Percentiles rank a stretch among this genome's conserved stretches.
These are phyloP conservation scores for Coregonus sp. DNA, from an alignment of 2,797 vertebrate genomes.

Conservation along the genomic window DNA sequence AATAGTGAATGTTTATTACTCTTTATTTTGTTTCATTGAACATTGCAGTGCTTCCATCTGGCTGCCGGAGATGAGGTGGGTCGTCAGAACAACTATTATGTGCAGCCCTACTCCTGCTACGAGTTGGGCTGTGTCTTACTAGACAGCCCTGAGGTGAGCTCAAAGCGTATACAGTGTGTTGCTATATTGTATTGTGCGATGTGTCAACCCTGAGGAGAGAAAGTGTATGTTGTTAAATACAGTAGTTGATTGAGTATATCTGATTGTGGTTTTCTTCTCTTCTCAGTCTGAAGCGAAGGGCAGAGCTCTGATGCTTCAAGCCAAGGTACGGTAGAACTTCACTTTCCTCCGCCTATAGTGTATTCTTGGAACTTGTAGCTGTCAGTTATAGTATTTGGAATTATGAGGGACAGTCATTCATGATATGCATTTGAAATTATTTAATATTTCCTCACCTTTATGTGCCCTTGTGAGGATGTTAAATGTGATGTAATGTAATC, in stretches of 20 bases:
- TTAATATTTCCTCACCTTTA: too few relatives aligned
- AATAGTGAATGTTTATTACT: not conserved
- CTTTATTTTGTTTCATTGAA: not conserved
- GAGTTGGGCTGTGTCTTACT: slow-evolving; percentile 93
- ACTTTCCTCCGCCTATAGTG: not conserved
- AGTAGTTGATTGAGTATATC: not conserved
- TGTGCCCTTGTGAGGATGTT: not conserved
- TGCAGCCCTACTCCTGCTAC: slow-evolving; percentile 96
- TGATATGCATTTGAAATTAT: not conserved
- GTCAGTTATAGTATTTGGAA: not conserved
- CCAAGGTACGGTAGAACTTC: slow-evolving; percentile 82
- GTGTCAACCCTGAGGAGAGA: not conserved
- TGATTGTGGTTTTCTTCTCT: slow-evolving; percentile 33
- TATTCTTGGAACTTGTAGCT: not conserved
- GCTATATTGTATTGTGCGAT: not conserved
- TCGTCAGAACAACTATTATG: slow-evolving; percentile 86
- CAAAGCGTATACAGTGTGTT: not conserved
- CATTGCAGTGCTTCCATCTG: slow-evolving; percentile 86
- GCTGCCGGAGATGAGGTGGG: slow-evolving; percentile 89
- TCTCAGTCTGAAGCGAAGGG: slow-evolving; percentile 88
- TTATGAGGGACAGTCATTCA: not conserved
- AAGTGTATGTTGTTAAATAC: not conserved
- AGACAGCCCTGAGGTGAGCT: slow-evolving; percentile 84
- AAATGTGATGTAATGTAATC: not conserved
- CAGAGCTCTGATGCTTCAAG: slow-evolving; percentile 88